Conservation (phyloP, 2,888 invertebrate genomes). For the Brenthis hecate region DNA sequence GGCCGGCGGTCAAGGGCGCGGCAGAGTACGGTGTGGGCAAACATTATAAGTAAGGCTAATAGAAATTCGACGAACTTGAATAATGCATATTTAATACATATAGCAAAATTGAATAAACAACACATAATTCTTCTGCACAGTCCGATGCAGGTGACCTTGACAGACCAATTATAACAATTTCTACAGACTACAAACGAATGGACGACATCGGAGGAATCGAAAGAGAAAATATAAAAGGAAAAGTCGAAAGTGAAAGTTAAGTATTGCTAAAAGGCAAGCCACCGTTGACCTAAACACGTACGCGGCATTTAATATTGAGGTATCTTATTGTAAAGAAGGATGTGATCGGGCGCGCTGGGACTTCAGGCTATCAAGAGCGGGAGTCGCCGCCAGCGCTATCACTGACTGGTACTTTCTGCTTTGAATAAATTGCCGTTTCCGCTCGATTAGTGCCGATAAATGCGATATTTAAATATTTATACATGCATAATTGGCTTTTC, state of each 20-base stretch:
- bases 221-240: constrained; percentile 1
- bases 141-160: not conserved
- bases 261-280: no score
- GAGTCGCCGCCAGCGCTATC: not conserved
- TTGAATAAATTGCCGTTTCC: constrained; percentile 10
- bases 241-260: no score
- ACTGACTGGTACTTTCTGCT: constrained; percentile 7
- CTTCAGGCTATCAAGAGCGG: not conserved
- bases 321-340: no score
- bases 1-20: constrained; percentile 16
- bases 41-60: not conserved
- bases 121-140: not conserved
- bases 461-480: not conserved
- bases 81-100: not conserved
- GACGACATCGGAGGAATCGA: not conserved
- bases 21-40: not conserved
- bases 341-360: no score
- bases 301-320: no score
- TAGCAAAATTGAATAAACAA: not conserved
- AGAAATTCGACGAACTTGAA: not conserved
- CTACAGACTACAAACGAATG: not conserved
- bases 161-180: not conserved
- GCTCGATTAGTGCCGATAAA: not conserved
- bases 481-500: no score
- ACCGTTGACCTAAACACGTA: no score